These are phyloP conservation scores for Eucidaris tribuloides DNA, from an alignment of 35 echinoderm and acorn worm genomes.

Conservation along the genomic window DNA sequence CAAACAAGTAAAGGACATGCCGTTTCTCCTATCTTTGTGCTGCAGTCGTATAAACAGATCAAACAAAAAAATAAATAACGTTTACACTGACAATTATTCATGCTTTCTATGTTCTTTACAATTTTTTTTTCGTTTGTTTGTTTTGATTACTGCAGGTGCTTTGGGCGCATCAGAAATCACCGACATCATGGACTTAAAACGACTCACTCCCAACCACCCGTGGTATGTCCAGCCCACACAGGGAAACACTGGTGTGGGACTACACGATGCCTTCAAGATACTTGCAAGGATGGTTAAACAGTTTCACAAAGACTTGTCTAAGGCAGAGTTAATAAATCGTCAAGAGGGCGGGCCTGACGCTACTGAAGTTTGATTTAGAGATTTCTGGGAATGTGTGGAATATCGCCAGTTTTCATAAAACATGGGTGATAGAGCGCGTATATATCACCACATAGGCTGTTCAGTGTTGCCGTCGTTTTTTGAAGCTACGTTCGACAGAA, in stretches of 20 bases:
- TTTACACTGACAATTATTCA: neutral
- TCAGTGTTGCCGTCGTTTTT: no score
- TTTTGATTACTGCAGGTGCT: conserved; percentile 28
- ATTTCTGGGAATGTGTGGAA: no score
- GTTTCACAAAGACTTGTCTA: conserved; percentile 73
- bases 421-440: no score
- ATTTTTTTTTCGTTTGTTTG: neutral
- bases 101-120: neutral
- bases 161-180: conserved; percentile 56
- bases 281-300: conserved; percentile 90
- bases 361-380: conserved; percentile 43
- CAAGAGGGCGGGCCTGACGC: conserved; percentile 41
- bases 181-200: conserved; percentile 68
- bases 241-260: conserved; percentile 82
- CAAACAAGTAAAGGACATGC: no score
- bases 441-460: no score
- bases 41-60: no score
- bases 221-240: conserved; percentile 79
- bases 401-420: no score
- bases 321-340: conserved; percentile 16
- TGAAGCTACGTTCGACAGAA: no score
- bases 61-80: no score
- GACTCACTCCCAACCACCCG: conserved; percentile 58
- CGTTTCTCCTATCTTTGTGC: no score
- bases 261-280: conserved; percentile 79